Conservation (phyloP, 1,140 invertebrate genomes). For the Andricus grossulariae region DNA sequence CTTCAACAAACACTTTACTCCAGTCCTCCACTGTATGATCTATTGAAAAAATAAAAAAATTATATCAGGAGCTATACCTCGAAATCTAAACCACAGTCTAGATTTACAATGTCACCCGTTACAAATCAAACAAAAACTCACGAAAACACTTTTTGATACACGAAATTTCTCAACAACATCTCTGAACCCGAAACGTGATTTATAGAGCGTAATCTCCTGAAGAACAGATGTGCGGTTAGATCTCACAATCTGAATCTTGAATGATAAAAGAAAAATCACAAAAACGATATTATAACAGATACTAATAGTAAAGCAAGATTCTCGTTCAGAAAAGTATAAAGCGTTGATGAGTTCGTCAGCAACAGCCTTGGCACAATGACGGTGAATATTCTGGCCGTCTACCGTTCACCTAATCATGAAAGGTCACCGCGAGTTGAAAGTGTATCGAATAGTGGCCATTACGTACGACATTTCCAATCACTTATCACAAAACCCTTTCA, state of each 20-base stretch:
- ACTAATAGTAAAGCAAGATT: neutral
- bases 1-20: no score
- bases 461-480: slow-evolving; percentile 3
- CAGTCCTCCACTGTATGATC: no score
- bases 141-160: no score
- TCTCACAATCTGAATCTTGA: neutral
- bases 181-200: no score
- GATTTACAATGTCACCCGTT: no score
- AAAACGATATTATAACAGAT: neutral
- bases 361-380: no score
- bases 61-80: no score
- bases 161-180: no score
- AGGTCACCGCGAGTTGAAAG: slow-evolving; percentile 23
- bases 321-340: neutral
- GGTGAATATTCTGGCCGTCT: neutral
- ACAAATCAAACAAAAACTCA: no score
- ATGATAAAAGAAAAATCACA: neutral
- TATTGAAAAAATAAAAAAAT: no score
- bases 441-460: slow-evolving; percentile 28
- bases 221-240: neutral
- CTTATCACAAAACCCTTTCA: neutral
- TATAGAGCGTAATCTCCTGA: neutral
- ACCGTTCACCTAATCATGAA: slow-evolving; percentile 25
- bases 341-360: slow-evolving; percentile 14
- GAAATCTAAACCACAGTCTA: no score